phyloP scores from a whole-genome alignment of 2,113 vertebrate genomes.

The Microcebus jonahi region DNA sequence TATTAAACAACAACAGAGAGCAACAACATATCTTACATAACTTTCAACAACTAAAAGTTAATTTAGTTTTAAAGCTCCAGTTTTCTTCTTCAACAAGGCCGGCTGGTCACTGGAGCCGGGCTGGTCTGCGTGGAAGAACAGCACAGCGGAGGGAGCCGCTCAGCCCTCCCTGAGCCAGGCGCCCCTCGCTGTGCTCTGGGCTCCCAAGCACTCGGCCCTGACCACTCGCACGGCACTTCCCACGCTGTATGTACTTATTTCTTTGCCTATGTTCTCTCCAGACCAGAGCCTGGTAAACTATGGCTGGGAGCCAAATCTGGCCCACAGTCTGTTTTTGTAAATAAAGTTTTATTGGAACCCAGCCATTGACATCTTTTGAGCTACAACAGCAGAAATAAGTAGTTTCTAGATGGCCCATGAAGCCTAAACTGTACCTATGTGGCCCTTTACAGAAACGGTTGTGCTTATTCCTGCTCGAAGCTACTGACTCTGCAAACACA shows the following conservation, averaged over 20 bases:
- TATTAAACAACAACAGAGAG: background rate
- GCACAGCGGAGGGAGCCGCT: background rate
- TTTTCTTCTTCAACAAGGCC: background rate
- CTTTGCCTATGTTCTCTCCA: background rate
- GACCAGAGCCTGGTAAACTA: background rate
- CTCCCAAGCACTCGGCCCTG: accelerated
- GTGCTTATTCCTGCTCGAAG: background rate
- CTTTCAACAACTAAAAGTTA: background rate
- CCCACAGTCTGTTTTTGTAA: background rate
- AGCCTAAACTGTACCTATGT: accelerated
- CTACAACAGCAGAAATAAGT: background rate
- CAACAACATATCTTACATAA: background rate
- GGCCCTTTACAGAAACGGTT: no score
- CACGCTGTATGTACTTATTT: no score
- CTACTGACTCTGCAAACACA: background rate
- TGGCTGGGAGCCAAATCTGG: background rate
- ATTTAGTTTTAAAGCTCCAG: background rate
- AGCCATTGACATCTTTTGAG: background rate
- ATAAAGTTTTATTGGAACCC: background rate
- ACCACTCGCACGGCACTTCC: accelerated
- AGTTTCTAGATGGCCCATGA: no score
- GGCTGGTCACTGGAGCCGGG: background rate
- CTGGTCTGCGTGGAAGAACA: accelerated
- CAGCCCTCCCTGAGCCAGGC: background rate
- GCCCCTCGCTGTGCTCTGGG: accelerated